Evolutionary conservation across 2,113 vertebrate species (phyloP).

Genomic region (Glareola pratincola): DNA sequence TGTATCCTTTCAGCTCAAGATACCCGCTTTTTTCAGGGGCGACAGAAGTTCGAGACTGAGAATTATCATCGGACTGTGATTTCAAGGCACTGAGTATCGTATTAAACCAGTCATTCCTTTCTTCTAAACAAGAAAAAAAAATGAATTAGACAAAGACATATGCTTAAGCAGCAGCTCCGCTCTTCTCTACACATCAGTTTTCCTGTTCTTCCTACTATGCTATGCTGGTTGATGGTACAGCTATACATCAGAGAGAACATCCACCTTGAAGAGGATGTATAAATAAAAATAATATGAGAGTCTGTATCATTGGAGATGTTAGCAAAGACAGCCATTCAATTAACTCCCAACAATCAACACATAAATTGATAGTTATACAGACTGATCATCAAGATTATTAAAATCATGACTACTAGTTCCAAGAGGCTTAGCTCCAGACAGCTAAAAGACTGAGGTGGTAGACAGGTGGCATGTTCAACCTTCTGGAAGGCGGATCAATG

Average conservation of each 20-base stretch:
- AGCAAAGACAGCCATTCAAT: neutral
- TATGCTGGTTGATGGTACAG: neutral
- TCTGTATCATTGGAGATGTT: neutral
- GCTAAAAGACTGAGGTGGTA: neutral
- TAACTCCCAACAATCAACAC: neutral
- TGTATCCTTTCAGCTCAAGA: slow-evolving; percentile 91
- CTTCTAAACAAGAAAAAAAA: slow-evolving; percentile 74
- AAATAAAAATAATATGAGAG: neutral
- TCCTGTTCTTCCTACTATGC: neutral
- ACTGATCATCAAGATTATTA: neutral
- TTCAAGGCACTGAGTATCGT: slow-evolving; percentile 80
- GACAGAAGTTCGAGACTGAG: slow-evolving; percentile 64
- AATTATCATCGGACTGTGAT: slow-evolving; percentile 63
- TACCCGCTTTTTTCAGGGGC: slow-evolving; percentile 84
- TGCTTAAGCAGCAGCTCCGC: neutral
- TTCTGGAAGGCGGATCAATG: neutral
- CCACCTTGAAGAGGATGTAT: neutral
- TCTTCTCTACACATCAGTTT: neutral
- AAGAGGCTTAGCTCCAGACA: neutral
- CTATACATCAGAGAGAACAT: neutral
- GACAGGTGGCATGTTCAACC: neutral
- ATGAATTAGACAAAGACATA: neutral
- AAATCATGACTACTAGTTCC: neutral
- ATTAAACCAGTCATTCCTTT: slow-evolving; percentile 91
- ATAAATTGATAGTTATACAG: neutral